These are phyloP conservation scores for Rotaria macrura DNA, from an alignment of 2,888 invertebrate genomes.

Conservation along the genomic window DNA sequence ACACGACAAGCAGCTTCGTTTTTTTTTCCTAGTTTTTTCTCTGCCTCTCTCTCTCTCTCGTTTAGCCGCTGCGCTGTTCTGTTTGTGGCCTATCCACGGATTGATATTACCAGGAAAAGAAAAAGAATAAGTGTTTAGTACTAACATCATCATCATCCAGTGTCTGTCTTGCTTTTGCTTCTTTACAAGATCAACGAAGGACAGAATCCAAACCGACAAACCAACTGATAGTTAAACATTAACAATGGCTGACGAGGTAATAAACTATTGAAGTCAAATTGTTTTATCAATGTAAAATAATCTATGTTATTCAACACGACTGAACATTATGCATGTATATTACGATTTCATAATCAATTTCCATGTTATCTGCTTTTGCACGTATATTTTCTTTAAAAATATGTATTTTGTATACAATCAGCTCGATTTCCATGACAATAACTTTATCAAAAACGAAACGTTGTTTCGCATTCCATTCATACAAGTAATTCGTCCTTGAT, in stretches of 20 bases:
- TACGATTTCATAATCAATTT: neutral
- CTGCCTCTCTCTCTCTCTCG: too few relatives aligned
- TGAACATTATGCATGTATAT: neutral
- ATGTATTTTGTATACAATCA: neutral
- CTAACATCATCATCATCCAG: slow-evolving; percentile 8
- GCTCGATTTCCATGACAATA: neutral
- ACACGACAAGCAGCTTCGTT: neutral
- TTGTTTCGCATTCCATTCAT: too few relatives aligned
- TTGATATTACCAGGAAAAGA: neutral
- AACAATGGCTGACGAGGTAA: slow-evolving; percentile 19
- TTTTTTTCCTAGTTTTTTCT: neutral
- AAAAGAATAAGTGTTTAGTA: neutral
- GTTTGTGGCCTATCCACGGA: neutral
- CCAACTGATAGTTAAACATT: neutral
- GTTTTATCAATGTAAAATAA: too few relatives aligned
- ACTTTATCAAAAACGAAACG: too few relatives aligned
- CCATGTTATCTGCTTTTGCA: neutral
- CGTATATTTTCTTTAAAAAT: too few relatives aligned
- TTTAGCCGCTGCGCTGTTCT: neutral
- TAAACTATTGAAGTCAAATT: neutral
- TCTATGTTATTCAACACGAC: neutral
- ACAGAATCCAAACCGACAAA: neutral
- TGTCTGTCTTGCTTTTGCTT: neutral
- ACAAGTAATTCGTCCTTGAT: too few relatives aligned
- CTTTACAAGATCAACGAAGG: neutral